phyloP scores from a whole-genome alignment of 1,140 invertebrate genomes.

The Bombus pascuorum region DNA sequence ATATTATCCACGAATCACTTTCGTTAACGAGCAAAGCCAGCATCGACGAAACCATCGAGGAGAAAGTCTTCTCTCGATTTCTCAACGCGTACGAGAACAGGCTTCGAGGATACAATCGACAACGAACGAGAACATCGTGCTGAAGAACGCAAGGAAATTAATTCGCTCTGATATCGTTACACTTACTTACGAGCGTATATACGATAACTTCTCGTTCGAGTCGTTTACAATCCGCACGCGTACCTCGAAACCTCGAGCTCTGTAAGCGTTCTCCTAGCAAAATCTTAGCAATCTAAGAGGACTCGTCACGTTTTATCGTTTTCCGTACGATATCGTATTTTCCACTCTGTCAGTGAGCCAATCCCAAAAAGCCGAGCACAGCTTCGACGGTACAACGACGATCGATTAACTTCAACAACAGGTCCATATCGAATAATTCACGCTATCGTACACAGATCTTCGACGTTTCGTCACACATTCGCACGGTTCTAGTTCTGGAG shows the following conservation, averaged over 20 bases:
- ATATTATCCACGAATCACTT: background rate
- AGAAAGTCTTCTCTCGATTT: conserved; percentile 20
- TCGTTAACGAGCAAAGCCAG: conserved; percentile 27
- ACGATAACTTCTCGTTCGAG: background rate
- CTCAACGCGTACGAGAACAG: conserved; percentile 23
- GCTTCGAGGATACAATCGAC: conserved; percentile 25
- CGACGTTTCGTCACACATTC: conserved; percentile 11
- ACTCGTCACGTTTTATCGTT: conserved; percentile 57
- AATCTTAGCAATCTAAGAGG: conserved; percentile 43
- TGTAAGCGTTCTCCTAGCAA: conserved; percentile 2
- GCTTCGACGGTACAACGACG: conserved; percentile 51
- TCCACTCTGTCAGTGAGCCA: conserved; percentile 30
- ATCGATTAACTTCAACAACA: conserved; percentile 51
- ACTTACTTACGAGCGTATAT: background rate
- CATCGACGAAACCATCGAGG: conserved; percentile 43
- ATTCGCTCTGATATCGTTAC: background rate
- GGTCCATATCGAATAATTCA: conserved; percentile 46
- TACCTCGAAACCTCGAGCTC: conserved; percentile 25
- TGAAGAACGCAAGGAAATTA: conserved; percentile 10
- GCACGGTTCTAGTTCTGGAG: background rate
- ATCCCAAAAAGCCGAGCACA: conserved; percentile 31
- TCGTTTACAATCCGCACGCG: background rate
- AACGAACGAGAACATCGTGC: background rate
- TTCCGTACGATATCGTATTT: conserved; percentile 7
- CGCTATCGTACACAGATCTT: conserved; percentile 49